Evolutionary conservation across 2,113 vertebrate genomes (phyloP).

Genomic region (Cyphomyrus discorhynchus): DNA sequence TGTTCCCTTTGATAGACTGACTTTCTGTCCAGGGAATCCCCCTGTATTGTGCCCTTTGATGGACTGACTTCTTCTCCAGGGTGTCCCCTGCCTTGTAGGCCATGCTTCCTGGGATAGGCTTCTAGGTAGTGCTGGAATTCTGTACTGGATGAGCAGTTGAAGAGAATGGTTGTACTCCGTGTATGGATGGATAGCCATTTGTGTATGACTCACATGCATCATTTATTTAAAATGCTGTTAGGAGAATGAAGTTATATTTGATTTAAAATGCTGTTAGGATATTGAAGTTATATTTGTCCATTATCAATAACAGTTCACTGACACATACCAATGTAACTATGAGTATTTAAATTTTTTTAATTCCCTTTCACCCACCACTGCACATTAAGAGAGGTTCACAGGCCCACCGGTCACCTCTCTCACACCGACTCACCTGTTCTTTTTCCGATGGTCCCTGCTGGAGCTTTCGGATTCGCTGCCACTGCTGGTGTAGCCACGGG

Average conservation of each 20-base stretch:
- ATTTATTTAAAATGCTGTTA: neutral
- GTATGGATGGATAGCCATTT: neutral
- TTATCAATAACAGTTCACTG: neutral
- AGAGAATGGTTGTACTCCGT: neutral
- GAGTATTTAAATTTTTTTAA: neutral
- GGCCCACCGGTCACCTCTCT: neutral
- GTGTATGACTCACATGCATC: neutral
- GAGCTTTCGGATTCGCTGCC: slow-evolving; percentile 83
- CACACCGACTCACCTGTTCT: slow-evolving; percentile 63
- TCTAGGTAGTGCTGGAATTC: neutral
- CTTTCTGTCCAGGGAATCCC: too few species aligned
- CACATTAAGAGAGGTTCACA: neutral
- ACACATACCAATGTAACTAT: neutral
- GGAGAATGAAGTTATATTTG: too few species aligned
- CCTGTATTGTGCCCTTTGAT: too few species aligned
- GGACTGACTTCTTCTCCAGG: too few species aligned
- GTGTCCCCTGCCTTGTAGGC: neutral
- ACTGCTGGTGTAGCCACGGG: slow-evolving; percentile 82
- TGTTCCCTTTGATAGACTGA: too few species aligned
- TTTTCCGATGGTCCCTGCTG: slow-evolving; percentile 74
- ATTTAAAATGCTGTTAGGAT: neutral
- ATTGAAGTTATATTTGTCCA: neutral
- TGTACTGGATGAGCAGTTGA: neutral
- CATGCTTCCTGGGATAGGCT: neutral
- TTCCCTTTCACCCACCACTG: neutral